Evolutionary conservation across 64 coral and sea anemone genomes (phyloP), one percentile per base, ranked within the genome.

Genomic region (Montipora sp.): DNA sequence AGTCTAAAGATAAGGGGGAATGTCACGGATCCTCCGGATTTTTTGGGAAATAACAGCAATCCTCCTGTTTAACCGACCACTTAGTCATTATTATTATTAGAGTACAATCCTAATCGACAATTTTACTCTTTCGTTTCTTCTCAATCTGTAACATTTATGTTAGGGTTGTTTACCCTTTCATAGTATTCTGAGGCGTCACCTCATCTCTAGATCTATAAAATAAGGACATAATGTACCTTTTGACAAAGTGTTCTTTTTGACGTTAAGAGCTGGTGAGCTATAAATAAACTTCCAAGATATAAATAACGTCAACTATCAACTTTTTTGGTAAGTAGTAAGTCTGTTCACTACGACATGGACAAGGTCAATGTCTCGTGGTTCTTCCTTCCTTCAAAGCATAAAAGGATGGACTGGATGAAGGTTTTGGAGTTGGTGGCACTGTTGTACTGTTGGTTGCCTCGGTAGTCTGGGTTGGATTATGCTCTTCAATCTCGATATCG

Each of bases 271-370:
- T 12, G 9, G 2, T 85, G 73, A 36, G 19, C 8, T 85, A 85
- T 85, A 85, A 85, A 85, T 85, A 85, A 69, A 71, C 19, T 82
- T 49, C 47, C 45, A 20, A 85, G 47, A 72, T 59, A 85, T 85
- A 85, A 85, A 85, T 85, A 85, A 85, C 22, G 43, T 65, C 44
- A 46, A 63, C 14, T 13, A 51, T 4, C 60, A 22, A 23, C 43
- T 69, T 49, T 21, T 66, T 20, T 19, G 20, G 66, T 49, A 85
- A 9, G 65, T 83, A 83, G 80, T 16, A 11, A 83, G 19, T 10
- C 18, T 67, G 1, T 45, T 19, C 12, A 19, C 19, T 43, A 13
- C 18, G 11, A 36, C 3, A 36, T 36, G 36, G 36, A 36, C 36
- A 36, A 36, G 36, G 36, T 36, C 36, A 36, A 63, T 14, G 14